Evolutionary conservation across 1,140 invertebrate genomes (phyloP).

Genomic region (Choristoneura fumiferana): DNA sequence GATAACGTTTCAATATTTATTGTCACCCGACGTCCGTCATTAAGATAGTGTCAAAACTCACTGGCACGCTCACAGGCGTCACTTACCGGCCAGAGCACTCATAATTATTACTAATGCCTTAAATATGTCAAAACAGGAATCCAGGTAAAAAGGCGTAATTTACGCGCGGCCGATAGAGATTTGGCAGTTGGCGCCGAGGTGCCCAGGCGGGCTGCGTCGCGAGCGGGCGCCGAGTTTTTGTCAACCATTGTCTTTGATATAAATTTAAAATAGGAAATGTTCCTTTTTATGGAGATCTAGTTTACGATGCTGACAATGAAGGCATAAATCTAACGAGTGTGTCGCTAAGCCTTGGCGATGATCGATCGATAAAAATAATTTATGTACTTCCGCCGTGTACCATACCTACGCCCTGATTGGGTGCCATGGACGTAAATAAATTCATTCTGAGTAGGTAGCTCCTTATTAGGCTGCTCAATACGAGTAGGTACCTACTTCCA

Average conservation of each 20-base stretch:
- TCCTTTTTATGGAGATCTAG: slow-evolving; percentile 78
- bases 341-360: slow-evolving; percentile 59
- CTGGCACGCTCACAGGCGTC: slow-evolving; percentile 55
- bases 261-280: slow-evolving; percentile 78
- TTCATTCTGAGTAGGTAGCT: slow-evolving; percentile 22
- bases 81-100: slow-evolving; percentile 60
- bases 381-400: slow-evolving; percentile 68
- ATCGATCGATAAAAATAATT: slow-evolving; percentile 77
- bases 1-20: slow-evolving; percentile 77
- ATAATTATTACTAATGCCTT: slow-evolving; percentile 79
- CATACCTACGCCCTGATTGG: slow-evolving; percentile 35
- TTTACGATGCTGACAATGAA: slow-evolving; percentile 72
- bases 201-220: slow-evolving; percentile 49
- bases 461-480: slow-evolving; percentile 1
- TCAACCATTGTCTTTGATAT: slow-evolving; percentile 77
- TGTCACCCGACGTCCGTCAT: slow-evolving; percentile 73
- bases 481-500: too few species aligned
- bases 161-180: slow-evolving; percentile 76
- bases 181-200: slow-evolving; percentile 74
- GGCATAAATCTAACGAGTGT: slow-evolving; percentile 73
- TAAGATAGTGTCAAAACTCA: slow-evolving; percentile 78
- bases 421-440: slow-evolving; percentile 44
- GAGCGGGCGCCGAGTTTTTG: slow-evolving; percentile 74
- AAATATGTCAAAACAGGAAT: slow-evolving; percentile 79
- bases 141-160: slow-evolving; percentile 78